Base-by-base conservation (phyloP, 2,113 vertebrate genomes). In the Polyodon spathula region DNA sequence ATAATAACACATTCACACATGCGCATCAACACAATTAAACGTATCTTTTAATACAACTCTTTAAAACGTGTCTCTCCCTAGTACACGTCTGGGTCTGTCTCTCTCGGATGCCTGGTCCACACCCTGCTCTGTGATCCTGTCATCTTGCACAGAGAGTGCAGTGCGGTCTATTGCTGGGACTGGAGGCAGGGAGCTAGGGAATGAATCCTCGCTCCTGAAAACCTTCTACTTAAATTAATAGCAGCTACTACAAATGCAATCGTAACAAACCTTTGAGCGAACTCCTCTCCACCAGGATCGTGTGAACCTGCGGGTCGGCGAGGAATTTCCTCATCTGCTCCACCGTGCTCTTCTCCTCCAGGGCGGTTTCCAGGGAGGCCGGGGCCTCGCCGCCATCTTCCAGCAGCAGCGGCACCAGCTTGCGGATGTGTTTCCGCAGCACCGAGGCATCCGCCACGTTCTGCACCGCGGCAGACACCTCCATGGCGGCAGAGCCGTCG, bases 321-420 rank as follows among this genome's bases (percentile, higher is more conserved):
- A 98, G 81, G 66, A 98, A 97, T 73, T 97, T 98, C 68, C 80
- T 92, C 95, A 98, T 97, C 83, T 98, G 94, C 75, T 98, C 95
- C 73, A 98, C 74, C 5, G 92, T 84, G 77, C 91, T 93, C 70
- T 97, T 97, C 87, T 98, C 95, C 71, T 97, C 94, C 76, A 98
- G 86, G 71, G 92, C 91, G 69, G 87, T 86, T 79, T 98, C 95
- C 64, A 97, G 79, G 9, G 89, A 80, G 46, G 90, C 89, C 66
- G 93, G 89, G 15, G 88, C 92, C 68, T 97, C 95, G 64, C 94
- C 94, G 85, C 95, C 94, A 66, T 98, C 95, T 87, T 97, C 95
- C 82, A 98, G 79, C 61, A 97, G 88, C 81, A 98, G 80, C 61
- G 95, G 95, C 56, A 98, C 88, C 66, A 98, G 82, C 72, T 94